These are phyloP conservation scores for Eolophus roseicapilla DNA, from an alignment of 2,113 vertebrate genomes.

Conservation along the genomic window DNA sequence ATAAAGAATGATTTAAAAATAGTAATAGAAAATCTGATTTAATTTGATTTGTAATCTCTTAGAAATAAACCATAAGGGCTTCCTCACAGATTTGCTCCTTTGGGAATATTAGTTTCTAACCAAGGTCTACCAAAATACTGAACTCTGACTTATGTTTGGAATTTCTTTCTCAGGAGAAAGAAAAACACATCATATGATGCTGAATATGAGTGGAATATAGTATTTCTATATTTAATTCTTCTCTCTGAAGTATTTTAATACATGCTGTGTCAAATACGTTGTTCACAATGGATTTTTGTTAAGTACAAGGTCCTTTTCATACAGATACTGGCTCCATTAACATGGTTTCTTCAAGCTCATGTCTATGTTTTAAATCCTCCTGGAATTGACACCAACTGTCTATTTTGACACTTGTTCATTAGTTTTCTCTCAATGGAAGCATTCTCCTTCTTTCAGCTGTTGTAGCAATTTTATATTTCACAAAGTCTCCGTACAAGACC, in stretches of 20 bases:
- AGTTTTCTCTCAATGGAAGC: constrained; percentile 54
- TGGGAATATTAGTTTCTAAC: background rate
- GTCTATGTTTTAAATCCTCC: constrained; percentile 59
- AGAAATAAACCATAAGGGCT: background rate
- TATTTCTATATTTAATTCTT: background rate
- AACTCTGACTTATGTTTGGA: background rate
- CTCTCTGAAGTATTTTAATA: constrained; percentile 12
- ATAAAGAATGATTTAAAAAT: background rate
- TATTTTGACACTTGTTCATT: constrained; percentile 57
- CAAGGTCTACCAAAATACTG: background rate
- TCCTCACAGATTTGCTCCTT: background rate
- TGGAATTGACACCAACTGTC: constrained; percentile 65
- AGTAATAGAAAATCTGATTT: background rate
- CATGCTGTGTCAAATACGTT: background rate
- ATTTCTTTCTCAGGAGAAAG: constrained; percentile 22
- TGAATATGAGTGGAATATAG: background rate
- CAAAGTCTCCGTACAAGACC: background rate
- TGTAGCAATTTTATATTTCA: constrained; percentile 50
- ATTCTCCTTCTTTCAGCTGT: constrained; percentile 68
- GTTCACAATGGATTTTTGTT: constrained; percentile 22
- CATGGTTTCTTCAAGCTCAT: background rate
- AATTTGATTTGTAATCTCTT: background rate
- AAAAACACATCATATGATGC: background rate
- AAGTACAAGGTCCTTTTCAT: constrained; percentile 35
- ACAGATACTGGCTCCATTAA: constrained; percentile 17